Percentiles rank a stretch among this genome's conserved stretches.
These are phyloP conservation scores for Cacoxenus indagator DNA, from an alignment of 2,888 invertebrate genomes.

Conservation along the genomic window DNA sequence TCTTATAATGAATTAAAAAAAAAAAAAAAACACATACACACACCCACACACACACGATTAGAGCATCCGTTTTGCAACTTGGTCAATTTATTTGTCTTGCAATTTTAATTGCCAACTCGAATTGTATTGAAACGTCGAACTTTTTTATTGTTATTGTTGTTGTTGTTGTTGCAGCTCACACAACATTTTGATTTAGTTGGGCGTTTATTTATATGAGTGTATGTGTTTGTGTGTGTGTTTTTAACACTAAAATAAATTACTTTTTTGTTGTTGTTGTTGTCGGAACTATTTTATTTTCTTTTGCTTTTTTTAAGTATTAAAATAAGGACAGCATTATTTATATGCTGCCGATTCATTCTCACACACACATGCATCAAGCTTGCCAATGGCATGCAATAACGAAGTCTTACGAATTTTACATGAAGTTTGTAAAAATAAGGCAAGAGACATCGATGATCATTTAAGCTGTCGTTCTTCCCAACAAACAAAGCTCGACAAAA, in stretches of 20 bases:
- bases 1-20: too few relatives aligned
- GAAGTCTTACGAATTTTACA: too few relatives aligned
- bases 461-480: not conserved
- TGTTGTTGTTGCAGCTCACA: not conserved
- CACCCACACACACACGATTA: not conserved
- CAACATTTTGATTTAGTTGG: constrained; percentile 10
- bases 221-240: too few relatives aligned
- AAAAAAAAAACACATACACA: not conserved
- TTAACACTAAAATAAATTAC: constrained; percentile 10
- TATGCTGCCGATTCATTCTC: not conserved
- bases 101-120: constrained; percentile 17
- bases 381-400: too few relatives aligned
- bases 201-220: constrained; percentile 1
- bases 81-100: constrained; percentile 10
- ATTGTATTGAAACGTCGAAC: constrained; percentile 1
- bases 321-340: not conserved
- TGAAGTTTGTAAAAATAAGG: too few relatives aligned
- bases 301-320: not conserved
- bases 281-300: not conserved
- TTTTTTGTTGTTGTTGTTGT: not conserved
- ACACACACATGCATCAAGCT: too few relatives aligned
- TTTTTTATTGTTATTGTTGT: not conserved
- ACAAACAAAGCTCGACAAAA: too few relatives aligned
- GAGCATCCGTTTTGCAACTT: not conserved
- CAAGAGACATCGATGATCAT: too few relatives aligned